Conservation (phyloP, 53 echinoderm and acorn worm species). For the Antedon mediterranea region DNA sequence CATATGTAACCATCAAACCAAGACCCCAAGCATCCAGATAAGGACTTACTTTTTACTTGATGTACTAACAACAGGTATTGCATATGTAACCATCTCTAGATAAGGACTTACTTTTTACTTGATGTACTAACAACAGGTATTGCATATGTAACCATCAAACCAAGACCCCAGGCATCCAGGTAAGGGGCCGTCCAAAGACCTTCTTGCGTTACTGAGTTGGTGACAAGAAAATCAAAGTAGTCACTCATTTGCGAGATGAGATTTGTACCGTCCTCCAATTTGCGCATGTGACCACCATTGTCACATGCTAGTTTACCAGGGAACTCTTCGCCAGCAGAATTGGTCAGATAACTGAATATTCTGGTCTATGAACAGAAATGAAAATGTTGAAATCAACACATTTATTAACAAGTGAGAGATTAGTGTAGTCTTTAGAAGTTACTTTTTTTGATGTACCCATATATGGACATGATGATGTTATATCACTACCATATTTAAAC, state of each 20-base stretch:
- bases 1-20: slow-evolving; percentile 85
- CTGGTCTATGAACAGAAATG: slow-evolving; percentile 29
- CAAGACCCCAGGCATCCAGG: slow-evolving; percentile 94
- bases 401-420: no score
- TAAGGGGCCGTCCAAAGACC: slow-evolving; percentile 96
- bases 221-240: slow-evolving; percentile 78
- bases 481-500: no score
- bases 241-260: slow-evolving; percentile 86
- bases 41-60: slow-evolving; percentile 46
- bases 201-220: slow-evolving; percentile 34
- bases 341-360: slow-evolving; percentile 90
- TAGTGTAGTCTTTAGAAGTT: no score
- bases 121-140: slow-evolving; percentile 71
- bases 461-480: no score
- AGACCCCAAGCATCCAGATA: slow-evolving; percentile 96
- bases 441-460: no score
- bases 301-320: slow-evolving; percentile 79
- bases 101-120: slow-evolving; percentile 49
- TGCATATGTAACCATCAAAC: slow-evolving; percentile 84
- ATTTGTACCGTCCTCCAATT: slow-evolving; percentile 61
- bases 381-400: neutral
- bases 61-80: slow-evolving; percentile 75
- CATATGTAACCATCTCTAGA: slow-evolving; percentile 95
- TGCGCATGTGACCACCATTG: slow-evolving; percentile 62
- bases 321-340: slow-evolving; percentile 76